phyloP scores from a whole-genome alignment of 2,797 vertebrate species.

The Eutrigla gurnardus region DNA sequence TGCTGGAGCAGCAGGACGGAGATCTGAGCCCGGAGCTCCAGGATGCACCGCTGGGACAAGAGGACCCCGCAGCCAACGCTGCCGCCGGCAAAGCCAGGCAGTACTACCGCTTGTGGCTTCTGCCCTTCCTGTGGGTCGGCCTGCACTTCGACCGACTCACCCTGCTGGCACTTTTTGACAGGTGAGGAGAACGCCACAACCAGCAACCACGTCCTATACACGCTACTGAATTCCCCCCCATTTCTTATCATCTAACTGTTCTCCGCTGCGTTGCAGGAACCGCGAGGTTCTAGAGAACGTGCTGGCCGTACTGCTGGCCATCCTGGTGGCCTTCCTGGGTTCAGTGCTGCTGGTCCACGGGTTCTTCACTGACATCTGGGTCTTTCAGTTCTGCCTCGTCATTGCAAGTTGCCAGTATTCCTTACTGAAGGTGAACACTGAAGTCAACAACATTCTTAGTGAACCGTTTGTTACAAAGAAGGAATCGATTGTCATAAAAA shows the following conservation, averaged over 20 bases:
- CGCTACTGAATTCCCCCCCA: not conserved
- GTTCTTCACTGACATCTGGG: conserved; percentile 99
- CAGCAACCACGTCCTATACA: not conserved
- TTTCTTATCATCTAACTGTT: not conserved
- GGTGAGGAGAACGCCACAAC: conserved; percentile 75
- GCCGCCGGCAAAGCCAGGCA: conserved; percentile 91
- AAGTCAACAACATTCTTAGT: not conserved
- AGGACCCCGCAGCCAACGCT: conserved; percentile 74
- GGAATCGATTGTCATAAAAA: not conserved
- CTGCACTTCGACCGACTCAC: conserved; percentile 98
- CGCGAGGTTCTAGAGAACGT: conserved; percentile 97
- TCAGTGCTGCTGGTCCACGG: conserved; percentile 95
- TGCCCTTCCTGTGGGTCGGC: conserved; percentile 96
- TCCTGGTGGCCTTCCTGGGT: conserved; percentile 97
- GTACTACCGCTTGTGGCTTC: conserved; percentile 97
- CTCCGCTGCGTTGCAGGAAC: conserved; percentile 85
- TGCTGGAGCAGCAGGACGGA: conserved; percentile 95
- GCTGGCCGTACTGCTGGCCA: conserved; percentile 92
- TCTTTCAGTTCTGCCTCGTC: conserved; percentile 99
- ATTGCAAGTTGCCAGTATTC: conserved; percentile 99
- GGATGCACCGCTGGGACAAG: conserved; percentile 89
- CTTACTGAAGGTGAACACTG: conserved; percentile 91
- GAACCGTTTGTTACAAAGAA: not conserved
- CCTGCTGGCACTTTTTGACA: conserved; percentile 96
- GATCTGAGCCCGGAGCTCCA: conserved; percentile 97